Base-by-base conservation (phyloP, 1,140 invertebrate species). In the Centruroides vittatus region DNA sequence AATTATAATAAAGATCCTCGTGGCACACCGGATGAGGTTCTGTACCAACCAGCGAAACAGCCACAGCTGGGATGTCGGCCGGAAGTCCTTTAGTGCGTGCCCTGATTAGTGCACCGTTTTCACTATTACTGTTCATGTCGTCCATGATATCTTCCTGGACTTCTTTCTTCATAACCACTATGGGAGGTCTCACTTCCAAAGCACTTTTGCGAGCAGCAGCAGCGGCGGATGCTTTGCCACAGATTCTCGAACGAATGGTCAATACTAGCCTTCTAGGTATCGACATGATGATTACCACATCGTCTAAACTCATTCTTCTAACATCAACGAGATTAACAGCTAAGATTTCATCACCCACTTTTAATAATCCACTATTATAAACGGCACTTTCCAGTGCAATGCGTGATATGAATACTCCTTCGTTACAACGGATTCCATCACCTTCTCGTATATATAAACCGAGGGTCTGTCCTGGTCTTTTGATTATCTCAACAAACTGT, bases 261-360 rank as follows among this genome's bases (percentile, higher is more conserved):
- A 99, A 80, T 35, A 98, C 84, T 67, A 99, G 80, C 67, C 95
- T 82, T 69, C 93, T 81, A 1, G 96, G 95, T 76, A 99, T 99
- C 67, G 93, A 97, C 91, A 99, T 98, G 68, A 98, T 90, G 68
- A 98, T 95, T 58, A 99, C 95, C 50, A 98, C 94, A 74, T 99
- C 95, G 74, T 99, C 95, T 65, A 99, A 77, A 66, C 89, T 93
- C 93, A 98, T 98, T 69, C 89, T 85, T 59, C 89, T 88, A 65
- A 99, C 94, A 71, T 98, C 92, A 55, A 98, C 94, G 70, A 96
- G 79, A 77, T 99, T 99, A 47, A 99, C 93, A 5, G 93, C 92
- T 65, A 98, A 76, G 70, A 99, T 98, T 78, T 99, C 95, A 76
- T 99, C 96, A n/a, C 94, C 94, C 6, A 98, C 93, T 76, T 91